phyloP scores from a whole-genome alignment of 2,797 vertebrate genomes.

The Podarcis siculus region DNA sequence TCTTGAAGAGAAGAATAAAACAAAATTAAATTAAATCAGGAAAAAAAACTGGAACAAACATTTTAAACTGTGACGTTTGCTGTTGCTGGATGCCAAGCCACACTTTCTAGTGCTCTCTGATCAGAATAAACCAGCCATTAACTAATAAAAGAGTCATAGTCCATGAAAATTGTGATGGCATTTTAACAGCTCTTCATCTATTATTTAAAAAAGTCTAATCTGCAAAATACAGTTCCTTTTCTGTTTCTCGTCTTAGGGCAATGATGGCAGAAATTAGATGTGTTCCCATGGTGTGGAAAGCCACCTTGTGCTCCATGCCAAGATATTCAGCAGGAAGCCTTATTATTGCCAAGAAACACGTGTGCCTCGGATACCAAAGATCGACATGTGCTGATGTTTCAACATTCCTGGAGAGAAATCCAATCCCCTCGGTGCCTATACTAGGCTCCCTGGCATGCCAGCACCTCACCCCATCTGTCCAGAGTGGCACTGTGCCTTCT shows the following conservation, averaged over 20 bases:
- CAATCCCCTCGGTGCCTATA: slow-evolving; percentile 64
- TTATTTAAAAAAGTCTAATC: slow-evolving; percentile 71
- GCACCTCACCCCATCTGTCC: slow-evolving; percentile 66
- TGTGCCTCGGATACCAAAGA: slow-evolving; percentile 66
- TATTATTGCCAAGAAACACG: slow-evolving; percentile 70
- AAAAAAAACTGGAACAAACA: slow-evolving; percentile 62
- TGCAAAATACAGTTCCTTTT: slow-evolving; percentile 70
- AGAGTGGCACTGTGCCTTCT: slow-evolving; percentile 68
- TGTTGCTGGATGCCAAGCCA: slow-evolving; percentile 70
- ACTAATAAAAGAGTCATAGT: slow-evolving; percentile 70
- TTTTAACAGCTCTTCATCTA: slow-evolving; percentile 73
- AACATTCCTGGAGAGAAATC: slow-evolving; percentile 71
- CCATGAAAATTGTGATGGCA: slow-evolving; percentile 68
- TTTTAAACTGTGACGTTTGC: slow-evolving; percentile 63
- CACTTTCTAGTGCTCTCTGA: slow-evolving; percentile 71
- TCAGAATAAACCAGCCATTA: slow-evolving; percentile 73
- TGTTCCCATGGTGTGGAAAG: slow-evolving; percentile 62
- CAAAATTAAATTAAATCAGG: slow-evolving; percentile 44
- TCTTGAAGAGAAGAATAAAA: slow-evolving; percentile 60
- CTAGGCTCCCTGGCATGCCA: slow-evolving; percentile 62
- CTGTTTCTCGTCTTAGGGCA: slow-evolving; percentile 66
- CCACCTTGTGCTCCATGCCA: slow-evolving; percentile 60
- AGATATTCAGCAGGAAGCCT: slow-evolving; percentile 67
- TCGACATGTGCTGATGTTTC: slow-evolving; percentile 69
- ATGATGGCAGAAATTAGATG: slow-evolving; percentile 70